Percentiles rank a stretch among this genome's conserved stretches.
These are phyloP conservation scores for Trinectes maculatus DNA, from an alignment of 2,113 vertebrate species.

Conservation along the genomic window DNA sequence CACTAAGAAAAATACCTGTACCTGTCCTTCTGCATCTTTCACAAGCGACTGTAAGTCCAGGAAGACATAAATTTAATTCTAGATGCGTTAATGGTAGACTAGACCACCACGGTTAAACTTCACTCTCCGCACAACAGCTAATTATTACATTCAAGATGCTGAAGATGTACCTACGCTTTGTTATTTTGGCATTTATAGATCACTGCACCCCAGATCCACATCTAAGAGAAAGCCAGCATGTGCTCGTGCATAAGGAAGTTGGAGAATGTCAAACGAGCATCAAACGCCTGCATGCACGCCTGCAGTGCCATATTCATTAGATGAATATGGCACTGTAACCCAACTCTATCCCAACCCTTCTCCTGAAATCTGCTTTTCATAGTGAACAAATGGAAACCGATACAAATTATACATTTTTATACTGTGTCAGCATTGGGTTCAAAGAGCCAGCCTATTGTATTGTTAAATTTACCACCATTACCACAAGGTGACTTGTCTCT, in stretches of 20 bases:
- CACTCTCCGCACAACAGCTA: no score
- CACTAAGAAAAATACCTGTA: not conserved
- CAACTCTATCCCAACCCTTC: no score
- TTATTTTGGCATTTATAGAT: not conserved
- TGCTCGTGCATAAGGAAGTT: not conserved
- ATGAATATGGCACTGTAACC: no score
- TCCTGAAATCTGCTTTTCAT: no score
- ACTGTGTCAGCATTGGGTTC: no score
- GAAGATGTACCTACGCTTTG: not conserved
- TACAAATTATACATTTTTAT: not conserved
- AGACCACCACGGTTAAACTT: not conserved
- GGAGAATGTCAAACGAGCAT: not conserved
- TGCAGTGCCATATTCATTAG: no score
- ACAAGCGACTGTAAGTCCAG: not conserved
- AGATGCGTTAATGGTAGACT: not conserved
- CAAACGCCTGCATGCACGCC: not conserved
- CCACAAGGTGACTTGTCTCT: constrained; percentile 5
- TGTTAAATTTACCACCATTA: not conserved
- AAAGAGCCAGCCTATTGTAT: no score
- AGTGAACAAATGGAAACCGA: not conserved
- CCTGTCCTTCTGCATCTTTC: not conserved
- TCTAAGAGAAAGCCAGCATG: not conserved
- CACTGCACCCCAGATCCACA: no score
- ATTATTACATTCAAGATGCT: not conserved
- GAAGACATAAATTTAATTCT: not conserved